Conservation (phyloP, 2,113 vertebrate species). For the Formicarius rufipectus region DNA sequence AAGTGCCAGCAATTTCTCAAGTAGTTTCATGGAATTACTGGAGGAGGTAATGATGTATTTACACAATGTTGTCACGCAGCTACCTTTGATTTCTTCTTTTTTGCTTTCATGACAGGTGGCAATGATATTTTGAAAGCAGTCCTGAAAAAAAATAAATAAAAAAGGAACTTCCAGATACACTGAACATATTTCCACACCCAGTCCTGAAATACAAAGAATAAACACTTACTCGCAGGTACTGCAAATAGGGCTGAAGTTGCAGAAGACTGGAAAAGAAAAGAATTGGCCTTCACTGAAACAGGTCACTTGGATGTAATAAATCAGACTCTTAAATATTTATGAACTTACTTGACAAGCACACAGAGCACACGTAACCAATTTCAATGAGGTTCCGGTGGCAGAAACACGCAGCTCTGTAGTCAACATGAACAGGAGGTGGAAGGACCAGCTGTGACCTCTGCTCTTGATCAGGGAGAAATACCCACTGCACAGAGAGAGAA, state of each 20-base stretch:
- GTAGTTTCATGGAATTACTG: background rate
- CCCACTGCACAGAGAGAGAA: conserved; percentile 80
- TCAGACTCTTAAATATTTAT: background rate
- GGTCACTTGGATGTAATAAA: background rate
- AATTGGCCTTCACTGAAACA: background rate
- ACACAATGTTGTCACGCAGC: conserved; percentile 8
- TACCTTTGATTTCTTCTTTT: conserved; percentile 94
- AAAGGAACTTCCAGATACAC: background rate
- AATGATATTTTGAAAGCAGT: conserved; percentile 97
- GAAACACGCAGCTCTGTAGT: conserved; percentile 97
- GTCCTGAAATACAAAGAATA: background rate
- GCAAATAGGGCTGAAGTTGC: conserved; percentile 98
- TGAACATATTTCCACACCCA: background rate
- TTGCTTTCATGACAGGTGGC: conserved; percentile 92
- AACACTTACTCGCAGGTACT: conserved; percentile 97
- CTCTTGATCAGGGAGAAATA: conserved; percentile 93
- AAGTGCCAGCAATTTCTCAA: background rate
- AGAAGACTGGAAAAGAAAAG: conserved; percentile 86
- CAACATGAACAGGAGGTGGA: conserved; percentile 89
- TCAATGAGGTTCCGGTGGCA: conserved; percentile 98
- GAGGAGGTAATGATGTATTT: background rate
- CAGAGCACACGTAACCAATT: conserved; percentile 96
- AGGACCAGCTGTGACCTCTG: conserved; percentile 90
- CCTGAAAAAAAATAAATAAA: conserved; percentile 72
- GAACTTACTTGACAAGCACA: conserved; percentile 93